Percentiles rank a stretch among this genome's conserved stretches.
Conservation (phyloP, 1,140 invertebrate species). For the Megathymus violae region DNA sequence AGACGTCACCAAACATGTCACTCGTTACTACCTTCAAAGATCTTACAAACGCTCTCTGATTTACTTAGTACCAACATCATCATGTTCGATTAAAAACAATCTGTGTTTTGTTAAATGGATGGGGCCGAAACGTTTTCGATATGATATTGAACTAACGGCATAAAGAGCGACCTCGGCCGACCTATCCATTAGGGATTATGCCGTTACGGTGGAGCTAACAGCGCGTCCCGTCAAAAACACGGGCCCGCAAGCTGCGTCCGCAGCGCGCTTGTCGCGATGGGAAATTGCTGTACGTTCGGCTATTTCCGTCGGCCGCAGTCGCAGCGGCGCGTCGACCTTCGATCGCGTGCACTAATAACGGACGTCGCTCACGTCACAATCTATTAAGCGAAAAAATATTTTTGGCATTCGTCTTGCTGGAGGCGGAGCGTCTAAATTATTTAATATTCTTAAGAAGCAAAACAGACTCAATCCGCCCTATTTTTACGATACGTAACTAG, state of each 20-base stretch:
- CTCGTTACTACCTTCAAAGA: no score
- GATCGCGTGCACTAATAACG: slow-evolving; percentile 44
- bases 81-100: no score
- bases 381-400: no score
- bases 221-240: slow-evolving; percentile 7
- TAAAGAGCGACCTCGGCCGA: not conserved
- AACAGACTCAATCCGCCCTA: no score
- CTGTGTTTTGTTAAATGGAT: not conserved
- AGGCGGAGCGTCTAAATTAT: no score
- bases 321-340: slow-evolving; percentile 69
- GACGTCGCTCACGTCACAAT: not conserved
- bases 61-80: no score
- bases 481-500: no score
- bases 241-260: no score
- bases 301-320: slow-evolving; percentile 66
- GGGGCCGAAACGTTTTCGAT: not conserved
- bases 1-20: no score
- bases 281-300: slow-evolving; percentile 68
- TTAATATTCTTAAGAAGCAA: no score
- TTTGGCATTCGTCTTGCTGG: no score
- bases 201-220: slow-evolving; percentile 6
- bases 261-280: slow-evolving; percentile 41
- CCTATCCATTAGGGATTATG: slow-evolving; percentile 17
- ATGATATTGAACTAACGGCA: not conserved
- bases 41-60: no score